Conservation (phyloP, 2,888 invertebrate genomes). For the Patella caerulea region DNA sequence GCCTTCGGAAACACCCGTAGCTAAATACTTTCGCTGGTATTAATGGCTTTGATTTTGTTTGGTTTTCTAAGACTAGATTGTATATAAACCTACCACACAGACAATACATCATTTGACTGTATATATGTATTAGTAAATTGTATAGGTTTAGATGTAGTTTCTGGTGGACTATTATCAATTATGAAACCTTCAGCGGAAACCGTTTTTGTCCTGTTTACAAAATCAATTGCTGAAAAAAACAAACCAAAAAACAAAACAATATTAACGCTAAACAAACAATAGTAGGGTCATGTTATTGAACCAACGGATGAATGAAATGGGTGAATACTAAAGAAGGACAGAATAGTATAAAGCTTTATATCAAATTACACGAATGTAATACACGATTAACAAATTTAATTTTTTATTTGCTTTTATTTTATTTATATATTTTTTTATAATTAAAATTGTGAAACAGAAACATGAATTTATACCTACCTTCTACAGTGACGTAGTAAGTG, state of each 20-base stretch:
- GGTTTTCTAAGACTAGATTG: no score
- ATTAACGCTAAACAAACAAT: background rate
- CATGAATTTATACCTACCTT: background rate
- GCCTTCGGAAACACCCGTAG: no score
- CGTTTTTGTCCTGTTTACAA: conserved; percentile 17
- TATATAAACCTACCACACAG: background rate
- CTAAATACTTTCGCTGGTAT: no score
- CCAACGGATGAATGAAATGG: no score
- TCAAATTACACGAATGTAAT: background rate
- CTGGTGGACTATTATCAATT: conserved; percentile 8
- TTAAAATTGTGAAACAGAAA: no score
- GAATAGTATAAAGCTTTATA: background rate
- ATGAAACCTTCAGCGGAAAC: conserved; percentile 16
- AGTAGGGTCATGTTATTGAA: no score
- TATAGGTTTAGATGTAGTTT: background rate
- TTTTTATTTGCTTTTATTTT: no score
- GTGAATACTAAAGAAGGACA: no score
- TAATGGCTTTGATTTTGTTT: no score
- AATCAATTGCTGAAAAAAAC: conserved; percentile 19
- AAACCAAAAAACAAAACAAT: background rate
- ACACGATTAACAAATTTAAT: no score
- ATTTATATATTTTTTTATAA: no score
- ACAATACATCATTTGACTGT: background rate
- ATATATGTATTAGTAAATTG: conserved; percentile 14
- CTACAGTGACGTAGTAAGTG: background rate